A percentile compares a stretch with the other conserved stretches of the same genome.
Evolutionary conservation across 2,888 invertebrate genomes (phyloP).

Genomic region (Venustoraphidia nigricollis): DNA sequence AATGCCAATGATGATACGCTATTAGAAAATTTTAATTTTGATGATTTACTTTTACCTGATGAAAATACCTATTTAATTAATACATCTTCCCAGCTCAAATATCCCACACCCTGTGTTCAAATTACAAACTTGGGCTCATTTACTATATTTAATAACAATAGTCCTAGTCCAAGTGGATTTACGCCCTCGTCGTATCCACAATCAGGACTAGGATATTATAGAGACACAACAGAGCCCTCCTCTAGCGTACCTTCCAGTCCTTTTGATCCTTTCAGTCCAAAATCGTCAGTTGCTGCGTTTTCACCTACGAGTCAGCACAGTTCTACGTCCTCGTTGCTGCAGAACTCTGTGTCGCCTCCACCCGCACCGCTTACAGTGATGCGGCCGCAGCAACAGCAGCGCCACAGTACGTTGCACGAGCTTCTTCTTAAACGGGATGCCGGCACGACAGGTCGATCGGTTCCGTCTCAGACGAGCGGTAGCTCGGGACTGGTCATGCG

Average conservation of each 20-base stretch:
- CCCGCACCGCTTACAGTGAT: slow-evolving; percentile 20
- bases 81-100: slow-evolving; percentile 10
- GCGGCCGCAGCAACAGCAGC: slow-evolving; percentile 18
- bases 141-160: slow-evolving; percentile 12
- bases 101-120: slow-evolving; percentile 14
- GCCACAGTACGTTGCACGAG: slow-evolving; percentile 41
- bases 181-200: slow-evolving; percentile 20
- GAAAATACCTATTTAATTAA: slow-evolving; percentile 40
- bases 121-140: slow-evolving; percentile 10
- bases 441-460: slow-evolving; percentile 36
- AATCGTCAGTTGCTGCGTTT: slow-evolving; percentile 31
- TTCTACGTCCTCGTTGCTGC: slow-evolving; percentile 36
- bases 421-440: slow-evolving; percentile 51
- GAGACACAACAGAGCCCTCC: slow-evolving; percentile 19
- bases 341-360: slow-evolving; percentile 26
- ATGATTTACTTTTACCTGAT: slow-evolving; percentile 62
- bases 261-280: slow-evolving; percentile 23
- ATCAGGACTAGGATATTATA: slow-evolving; percentile 18
- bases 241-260: slow-evolving; percentile 34
- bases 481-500: slow-evolving; percentile 24
- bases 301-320: slow-evolving; percentile 53
- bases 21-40: slow-evolving; percentile 72
- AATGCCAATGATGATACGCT: slow-evolving; percentile 75
- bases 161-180: slow-evolving; percentile 17
- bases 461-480: slow-evolving; percentile 32